Conservation (phyloP, 2,797 vertebrate genomes). For the Ambastaia sidthimunki region DNA sequence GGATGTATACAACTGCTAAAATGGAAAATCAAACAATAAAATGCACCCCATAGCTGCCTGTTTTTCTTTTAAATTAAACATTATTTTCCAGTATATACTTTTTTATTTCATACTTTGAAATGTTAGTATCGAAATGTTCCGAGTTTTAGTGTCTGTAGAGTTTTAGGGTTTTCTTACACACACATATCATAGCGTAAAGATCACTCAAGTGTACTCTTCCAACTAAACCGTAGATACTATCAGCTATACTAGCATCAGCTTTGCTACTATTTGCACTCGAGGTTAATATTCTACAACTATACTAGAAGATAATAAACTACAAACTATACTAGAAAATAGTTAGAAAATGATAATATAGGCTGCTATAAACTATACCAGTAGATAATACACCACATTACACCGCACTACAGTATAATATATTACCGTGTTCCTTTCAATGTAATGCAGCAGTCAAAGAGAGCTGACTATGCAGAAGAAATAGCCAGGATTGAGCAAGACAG, state of each 20-base stretch:
- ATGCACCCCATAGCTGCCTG: background rate
- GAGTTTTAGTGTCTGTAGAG: background rate
- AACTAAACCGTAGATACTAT: background rate
- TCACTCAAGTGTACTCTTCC: background rate
- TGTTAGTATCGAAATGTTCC: background rate
- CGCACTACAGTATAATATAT: slow-evolving; percentile 26
- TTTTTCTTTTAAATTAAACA: background rate
- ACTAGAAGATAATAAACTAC: background rate
- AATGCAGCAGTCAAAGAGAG: slow-evolving; percentile 63
- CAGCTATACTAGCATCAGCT: background rate
- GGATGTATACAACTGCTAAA: background rate
- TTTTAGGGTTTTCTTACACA: slow-evolving; percentile 39
- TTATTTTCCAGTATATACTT: background rate
- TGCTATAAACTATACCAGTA: background rate
- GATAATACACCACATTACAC: slow-evolving; percentile 19
- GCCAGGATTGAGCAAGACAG: slow-evolving; percentile 65
- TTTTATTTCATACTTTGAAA: background rate
- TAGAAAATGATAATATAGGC: background rate
- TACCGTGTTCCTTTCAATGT: slow-evolving; percentile 48
- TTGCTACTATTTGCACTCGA: background rate
- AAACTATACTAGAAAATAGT: background rate
- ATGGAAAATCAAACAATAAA: background rate
- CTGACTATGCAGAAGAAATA: slow-evolving; percentile 75
- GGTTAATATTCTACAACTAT: background rate
- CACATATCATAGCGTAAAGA: slow-evolving; percentile 6